phyloP scores from a whole-genome alignment of 1,140 invertebrate genomes.

The Drosophila athabasca region DNA sequence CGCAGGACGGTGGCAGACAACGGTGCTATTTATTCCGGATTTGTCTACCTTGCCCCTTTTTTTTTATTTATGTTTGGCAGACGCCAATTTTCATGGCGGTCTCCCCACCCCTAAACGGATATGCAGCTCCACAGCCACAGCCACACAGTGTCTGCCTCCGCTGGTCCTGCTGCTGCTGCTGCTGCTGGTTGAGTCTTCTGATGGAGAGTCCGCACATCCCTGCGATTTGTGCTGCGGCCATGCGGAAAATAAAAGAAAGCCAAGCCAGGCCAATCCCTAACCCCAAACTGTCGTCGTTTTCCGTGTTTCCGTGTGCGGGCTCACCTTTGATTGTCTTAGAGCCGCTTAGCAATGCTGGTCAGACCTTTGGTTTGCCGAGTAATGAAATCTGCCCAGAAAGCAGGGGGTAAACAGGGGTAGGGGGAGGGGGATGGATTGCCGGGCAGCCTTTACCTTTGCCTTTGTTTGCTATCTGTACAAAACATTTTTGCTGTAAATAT shows the following conservation, averaged over 20 bases:
- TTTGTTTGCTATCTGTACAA: conserved; percentile 50
- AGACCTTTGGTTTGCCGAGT: conserved; percentile 45
- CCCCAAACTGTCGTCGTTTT: conserved; percentile 31
- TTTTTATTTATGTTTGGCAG: conserved; percentile 81
- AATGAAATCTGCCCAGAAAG: conserved; percentile 56
- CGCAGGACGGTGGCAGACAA: conserved; percentile 55
- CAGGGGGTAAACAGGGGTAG: not conserved
- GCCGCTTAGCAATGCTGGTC: conserved; percentile 58
- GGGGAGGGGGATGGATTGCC: not conserved
- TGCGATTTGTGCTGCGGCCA: conserved; percentile 33
- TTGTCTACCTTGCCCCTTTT: conserved; percentile 70
- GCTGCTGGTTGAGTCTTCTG: conserved; percentile 24
- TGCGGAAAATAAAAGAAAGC: conserved; percentile 73
- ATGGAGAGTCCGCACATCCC: conserved; percentile 19
- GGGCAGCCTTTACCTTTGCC: conserved; percentile 3
- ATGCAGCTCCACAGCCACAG: conserved; percentile 11
- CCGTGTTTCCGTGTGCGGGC: conserved; percentile 28
- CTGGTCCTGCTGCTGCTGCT: conserved; percentile 5
- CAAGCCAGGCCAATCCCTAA: conserved; percentile 25
- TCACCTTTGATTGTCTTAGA: conserved; percentile 78
- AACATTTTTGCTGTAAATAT: conserved; percentile 62
- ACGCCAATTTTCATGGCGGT: conserved; percentile 79
- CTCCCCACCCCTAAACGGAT: conserved; percentile 6
- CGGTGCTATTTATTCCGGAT: conserved; percentile 80
- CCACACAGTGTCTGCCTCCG: conserved; percentile 30